Percentiles rank a stretch among this genome's conserved stretches.
Conservation (phyloP, 2,888 invertebrate species). For the Boloria euphrosyne region DNA sequence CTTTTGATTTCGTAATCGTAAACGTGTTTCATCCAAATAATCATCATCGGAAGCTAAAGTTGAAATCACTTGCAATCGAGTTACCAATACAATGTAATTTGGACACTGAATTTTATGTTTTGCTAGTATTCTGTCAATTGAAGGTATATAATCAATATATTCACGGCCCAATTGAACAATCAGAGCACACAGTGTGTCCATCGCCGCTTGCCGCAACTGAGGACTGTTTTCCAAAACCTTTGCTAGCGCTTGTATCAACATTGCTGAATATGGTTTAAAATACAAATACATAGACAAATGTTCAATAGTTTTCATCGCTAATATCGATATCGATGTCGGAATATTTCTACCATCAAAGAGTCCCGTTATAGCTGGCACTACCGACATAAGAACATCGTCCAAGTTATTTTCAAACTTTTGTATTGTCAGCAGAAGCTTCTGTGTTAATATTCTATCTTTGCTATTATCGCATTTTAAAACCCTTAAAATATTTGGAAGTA, state of each 20-base stretch:
- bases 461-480: constrained; percentile 95
- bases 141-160: constrained; percentile 95
- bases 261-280: constrained; percentile 94
- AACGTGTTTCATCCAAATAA: constrained; percentile 84
- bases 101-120: constrained; percentile 90
- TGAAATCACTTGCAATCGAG: constrained; percentile 88
- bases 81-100: constrained; percentile 90
- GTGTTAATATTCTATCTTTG: constrained; percentile 90
- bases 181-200: constrained; percentile 95
- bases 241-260: constrained; percentile 96
- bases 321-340: constrained; percentile 87
- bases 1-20: constrained; percentile 86
- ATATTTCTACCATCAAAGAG: constrained; percentile 94
- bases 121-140: constrained; percentile 91
- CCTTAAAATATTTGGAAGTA: constrained; percentile 95
- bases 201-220: constrained; percentile 89
- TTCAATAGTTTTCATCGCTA: constrained; percentile 93
- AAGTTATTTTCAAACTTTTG: constrained; percentile 97
- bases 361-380: constrained; percentile 96
- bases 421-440: constrained; percentile 91
- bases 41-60: constrained; percentile 90
- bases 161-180: constrained; percentile 94
- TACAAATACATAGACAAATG: constrained; percentile 94
- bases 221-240: constrained; percentile 91
- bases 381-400: constrained; percentile 96